Conservation (phyloP, 2,797 vertebrate genomes). For the Merluccius polli region DNA sequence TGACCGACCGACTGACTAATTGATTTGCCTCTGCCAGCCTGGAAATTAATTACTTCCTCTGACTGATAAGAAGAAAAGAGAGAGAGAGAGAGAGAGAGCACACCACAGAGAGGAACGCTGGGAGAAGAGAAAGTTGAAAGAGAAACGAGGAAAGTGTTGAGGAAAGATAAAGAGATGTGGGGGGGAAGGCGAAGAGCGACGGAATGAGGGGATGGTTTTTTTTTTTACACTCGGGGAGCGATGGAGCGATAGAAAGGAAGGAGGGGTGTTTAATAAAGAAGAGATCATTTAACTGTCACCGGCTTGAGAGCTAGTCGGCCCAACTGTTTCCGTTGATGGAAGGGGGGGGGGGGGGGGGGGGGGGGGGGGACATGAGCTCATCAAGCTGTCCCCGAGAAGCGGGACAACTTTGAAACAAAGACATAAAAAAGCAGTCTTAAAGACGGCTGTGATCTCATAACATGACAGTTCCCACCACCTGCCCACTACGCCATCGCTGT, state of each 20-base stretch:
- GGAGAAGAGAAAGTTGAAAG: neutral
- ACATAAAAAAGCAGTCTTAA: conserved; percentile 20
- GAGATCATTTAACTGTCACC: conserved; percentile 77
- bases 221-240: conserved; percentile 43
- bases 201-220: conserved; percentile 37
- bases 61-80: conserved; percentile 21
- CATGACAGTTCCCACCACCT: neutral
- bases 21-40: neutral
- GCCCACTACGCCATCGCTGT: neutral
- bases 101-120: neutral
- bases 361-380: conserved; percentile 46
- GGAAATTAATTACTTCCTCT: neutral
- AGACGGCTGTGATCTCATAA: neutral
- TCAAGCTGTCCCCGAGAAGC: conserved; percentile 57
- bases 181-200: conserved; percentile 29
- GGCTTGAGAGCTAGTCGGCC: conserved; percentile 61
- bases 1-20: conserved; percentile 31
- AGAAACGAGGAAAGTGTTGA: neutral
- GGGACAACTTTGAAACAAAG: conserved; percentile 47
- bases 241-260: conserved; percentile 52
- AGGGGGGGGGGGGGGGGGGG: neutral
- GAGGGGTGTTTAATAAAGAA: conserved; percentile 80
- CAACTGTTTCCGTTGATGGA: conserved; percentile 48
- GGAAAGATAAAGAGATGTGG: neutral
- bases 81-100: conserved; percentile 27